These are phyloP conservation scores for Parambassis ranga DNA, from an alignment of 2,797 vertebrate species.

Conservation along the genomic window DNA sequence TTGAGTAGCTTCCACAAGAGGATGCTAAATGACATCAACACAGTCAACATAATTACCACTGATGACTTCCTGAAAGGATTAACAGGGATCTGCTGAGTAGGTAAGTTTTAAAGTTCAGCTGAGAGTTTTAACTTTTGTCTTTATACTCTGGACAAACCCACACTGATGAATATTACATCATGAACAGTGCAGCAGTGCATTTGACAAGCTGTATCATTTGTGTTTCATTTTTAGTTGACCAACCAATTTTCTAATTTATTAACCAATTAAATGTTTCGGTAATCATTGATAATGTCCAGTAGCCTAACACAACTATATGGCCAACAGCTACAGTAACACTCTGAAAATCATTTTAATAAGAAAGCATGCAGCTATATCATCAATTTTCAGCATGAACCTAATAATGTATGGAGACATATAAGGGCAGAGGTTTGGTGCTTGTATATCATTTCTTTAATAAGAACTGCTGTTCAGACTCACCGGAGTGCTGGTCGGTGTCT, in stretches of 20 bases:
- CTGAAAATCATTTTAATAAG: too few species aligned
- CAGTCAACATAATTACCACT: conserved; percentile 16
- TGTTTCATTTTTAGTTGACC: neutral
- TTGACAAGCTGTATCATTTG: neutral
- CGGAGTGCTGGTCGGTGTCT: conserved; percentile 36
- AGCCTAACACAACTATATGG: neutral
- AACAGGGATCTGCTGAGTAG: conserved; percentile 5
- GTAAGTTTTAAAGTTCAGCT: neutral
- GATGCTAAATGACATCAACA: conserved; percentile 12
- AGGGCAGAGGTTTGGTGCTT: neutral
- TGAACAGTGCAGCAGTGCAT: neutral
- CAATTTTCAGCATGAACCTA: neutral
- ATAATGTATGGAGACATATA: neutral
- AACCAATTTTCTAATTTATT: neutral
- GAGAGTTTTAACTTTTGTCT: neutral
- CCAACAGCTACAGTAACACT: neutral
- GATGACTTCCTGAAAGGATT: conserved; percentile 1
- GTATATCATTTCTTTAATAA: neutral
- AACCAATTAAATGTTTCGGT: neutral
- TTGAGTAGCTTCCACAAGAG: neutral
- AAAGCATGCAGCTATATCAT: too few species aligned
- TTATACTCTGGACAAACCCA: neutral
- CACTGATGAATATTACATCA: neutral
- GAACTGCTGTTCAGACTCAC: conserved; percentile 48
- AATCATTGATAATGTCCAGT: neutral